These are phyloP conservation scores for Tetraodon nigroviridis DNA, from an alignment of 2,113 vertebrate genomes.

Conservation along the genomic window DNA sequence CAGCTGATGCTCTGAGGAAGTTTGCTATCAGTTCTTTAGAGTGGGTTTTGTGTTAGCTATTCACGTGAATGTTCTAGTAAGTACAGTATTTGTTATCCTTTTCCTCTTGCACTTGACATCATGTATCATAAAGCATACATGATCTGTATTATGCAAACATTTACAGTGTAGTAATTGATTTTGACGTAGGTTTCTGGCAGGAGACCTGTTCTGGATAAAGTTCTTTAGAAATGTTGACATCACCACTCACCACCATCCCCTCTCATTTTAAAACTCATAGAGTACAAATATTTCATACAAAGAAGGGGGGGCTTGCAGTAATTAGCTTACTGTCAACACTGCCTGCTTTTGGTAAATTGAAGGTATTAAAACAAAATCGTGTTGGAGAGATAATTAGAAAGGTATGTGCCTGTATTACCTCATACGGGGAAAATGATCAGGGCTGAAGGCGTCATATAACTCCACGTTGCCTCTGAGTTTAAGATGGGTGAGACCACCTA, in stretches of 20 bases:
- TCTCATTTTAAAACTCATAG: background rate
- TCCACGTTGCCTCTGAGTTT: conserved; percentile 87
- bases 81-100: background rate
- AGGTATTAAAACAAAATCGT: conserved; percentile 33
- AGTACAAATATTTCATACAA: conserved; percentile 9
- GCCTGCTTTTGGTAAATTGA: background rate
- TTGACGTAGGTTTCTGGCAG: conserved; percentile 19
- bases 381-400: conserved; percentile 32
- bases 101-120: background rate
- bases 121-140: background rate
- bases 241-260: conserved; percentile 13
- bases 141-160: background rate
- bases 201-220: conserved; percentile 13
- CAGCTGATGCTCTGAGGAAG: background rate
- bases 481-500: conserved; percentile 84
- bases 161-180: conserved; percentile 1
- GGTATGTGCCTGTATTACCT: conserved; percentile 72
- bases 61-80: background rate
- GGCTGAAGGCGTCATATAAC: conserved; percentile 81
- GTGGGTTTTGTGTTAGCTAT: background rate
- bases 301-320: conserved; percentile 30
- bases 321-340: conserved; percentile 25
- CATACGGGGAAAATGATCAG: conserved; percentile 87
- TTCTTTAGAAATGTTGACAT: conserved; percentile 20
- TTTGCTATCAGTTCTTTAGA: background rate